Base-by-base conservation (phyloP, 2,888 invertebrate genomes). In the Herminia tarsipennalis region DNA sequence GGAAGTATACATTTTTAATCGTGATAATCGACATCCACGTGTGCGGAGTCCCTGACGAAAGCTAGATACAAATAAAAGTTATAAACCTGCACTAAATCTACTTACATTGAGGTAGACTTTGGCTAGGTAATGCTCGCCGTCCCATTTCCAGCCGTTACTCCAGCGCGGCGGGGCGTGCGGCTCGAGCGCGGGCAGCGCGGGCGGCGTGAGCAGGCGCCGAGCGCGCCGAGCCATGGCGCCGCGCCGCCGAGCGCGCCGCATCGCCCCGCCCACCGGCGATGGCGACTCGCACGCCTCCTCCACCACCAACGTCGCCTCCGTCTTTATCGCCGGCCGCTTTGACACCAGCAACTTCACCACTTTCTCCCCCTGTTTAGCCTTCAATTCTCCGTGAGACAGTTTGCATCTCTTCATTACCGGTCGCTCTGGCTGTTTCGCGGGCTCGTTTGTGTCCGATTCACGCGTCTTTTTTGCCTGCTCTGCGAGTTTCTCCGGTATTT, bases 111-210 rank as follows among this genome's bases (percentile, higher is more conserved):
- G 92, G 89, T 96, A 97, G 69, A 98, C 96, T 92, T 95, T 95
- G 58, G 95, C 95, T 74, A 96, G 93, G 78, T 94, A 96, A 20
- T 96, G 93, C 61, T 96, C 95, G 33, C 98, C 98, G 75, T 96
- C 95, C 96, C 97, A 98, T 56, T 93, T 94, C 98, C 98, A 98
- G 17, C 98, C 98, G 78, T 98, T 98, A 76, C 96, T 97, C 97
- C 97, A 97, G 56, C 88, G 76, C 8, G 89, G 90, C 9, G 82
- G 76, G 13, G 78, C 67, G 21, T 81, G 73, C 6, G 78, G 81
- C 34, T 78, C 75, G 16, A 44, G 49, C 6, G 47, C 37, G 3
- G 69, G 49, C 2, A 58, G 64, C 18, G 70, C 45, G 14, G 70
- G 56, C 35, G 66, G 53, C 35, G 71, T 68, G 5, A 69, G 64